Evolutionary conservation across 1,140 invertebrate species (phyloP).

Genomic region (Cataglyphis hispanica): DNA sequence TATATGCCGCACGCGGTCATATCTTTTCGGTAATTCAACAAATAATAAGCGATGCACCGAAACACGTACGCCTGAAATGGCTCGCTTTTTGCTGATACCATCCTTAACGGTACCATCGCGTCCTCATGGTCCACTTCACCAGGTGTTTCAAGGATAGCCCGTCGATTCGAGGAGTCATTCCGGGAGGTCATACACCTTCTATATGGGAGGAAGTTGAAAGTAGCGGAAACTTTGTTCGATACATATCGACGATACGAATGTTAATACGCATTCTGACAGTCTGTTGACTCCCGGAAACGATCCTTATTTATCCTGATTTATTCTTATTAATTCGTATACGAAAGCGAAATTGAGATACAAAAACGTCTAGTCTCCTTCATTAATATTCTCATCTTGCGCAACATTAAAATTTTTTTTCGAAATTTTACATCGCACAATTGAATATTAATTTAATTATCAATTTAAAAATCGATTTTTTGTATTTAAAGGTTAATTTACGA

Average conservation of each 20-base stretch:
- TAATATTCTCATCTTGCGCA: neutral
- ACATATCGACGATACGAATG: neutral
- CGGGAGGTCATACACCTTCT: slow-evolving; percentile 67
- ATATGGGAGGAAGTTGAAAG: slow-evolving; percentile 55
- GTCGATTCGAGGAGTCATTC: slow-evolving; percentile 61
- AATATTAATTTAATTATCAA: slow-evolving; percentile 11
- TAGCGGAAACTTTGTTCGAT: neutral
- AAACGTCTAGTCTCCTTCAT: neutral
- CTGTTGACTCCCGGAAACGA: neutral
- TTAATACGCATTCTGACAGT: slow-evolving; percentile 1
- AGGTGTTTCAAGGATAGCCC: slow-evolving; percentile 66
- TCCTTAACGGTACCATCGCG: slow-evolving; percentile 76
- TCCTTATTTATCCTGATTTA: slow-evolving; percentile 27
- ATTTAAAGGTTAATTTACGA: neutral
- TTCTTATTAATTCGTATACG: neutral
- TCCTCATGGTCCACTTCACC: slow-evolving; percentile 80
- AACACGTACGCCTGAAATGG: slow-evolving; percentile 59
- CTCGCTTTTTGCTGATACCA: slow-evolving; percentile 71
- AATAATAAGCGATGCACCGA: slow-evolving; percentile 56
- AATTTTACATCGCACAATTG: neutral
- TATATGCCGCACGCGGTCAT: too few relatives aligned
- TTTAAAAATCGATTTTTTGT: neutral
- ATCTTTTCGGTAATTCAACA: slow-evolving; percentile 32
- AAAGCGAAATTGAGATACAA: neutral
- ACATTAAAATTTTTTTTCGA: neutral